Percentiles rank a stretch among this genome's conserved stretches.
These are phyloP conservation scores for Anguilla pacifica DNA, from an alignment of 2,797 vertebrate genomes.

Conservation along the genomic window DNA sequence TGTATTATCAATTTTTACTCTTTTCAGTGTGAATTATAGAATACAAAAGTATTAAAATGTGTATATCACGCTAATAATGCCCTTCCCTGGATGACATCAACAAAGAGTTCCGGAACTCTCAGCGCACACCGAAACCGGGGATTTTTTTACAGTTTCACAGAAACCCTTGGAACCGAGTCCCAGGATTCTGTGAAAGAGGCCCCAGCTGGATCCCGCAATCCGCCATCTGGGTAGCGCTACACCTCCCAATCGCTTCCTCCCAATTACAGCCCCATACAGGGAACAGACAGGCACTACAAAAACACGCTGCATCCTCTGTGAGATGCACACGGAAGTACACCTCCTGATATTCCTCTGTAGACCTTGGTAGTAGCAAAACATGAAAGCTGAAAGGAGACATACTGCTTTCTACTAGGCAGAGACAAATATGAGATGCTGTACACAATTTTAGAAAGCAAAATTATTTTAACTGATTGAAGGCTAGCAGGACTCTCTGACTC, in stretches of 20 bases:
- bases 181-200: slow-evolving; percentile 45
- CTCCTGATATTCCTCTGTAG: not conserved
- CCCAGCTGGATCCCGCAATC: slow-evolving; percentile 58
- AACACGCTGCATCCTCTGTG: not conserved
- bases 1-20: not conserved
- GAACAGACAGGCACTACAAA: not conserved
- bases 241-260: not conserved
- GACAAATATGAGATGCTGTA: not conserved
- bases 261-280: not conserved
- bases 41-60: not conserved
- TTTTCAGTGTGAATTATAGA: not conserved
- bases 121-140: slow-evolving; percentile 47
- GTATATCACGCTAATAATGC: not conserved
- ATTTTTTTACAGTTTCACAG: slow-evolving; percentile 42
- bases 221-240: slow-evolving; percentile 31
- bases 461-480: not conserved
- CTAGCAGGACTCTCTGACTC: not conserved
- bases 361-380: not conserved
- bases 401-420: not conserved
- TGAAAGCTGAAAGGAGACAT: not conserved
- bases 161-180: slow-evolving; percentile 35
- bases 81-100: slow-evolving; percentile 51
- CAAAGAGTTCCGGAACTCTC: slow-evolving; percentile 55
- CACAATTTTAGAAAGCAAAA: not conserved
- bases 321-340: not conserved